Evolutionary conservation across 2,888 invertebrate species (phyloP), one percentile per base, ranked within the genome.

Genomic region (Gryllus longicercus): DNA sequence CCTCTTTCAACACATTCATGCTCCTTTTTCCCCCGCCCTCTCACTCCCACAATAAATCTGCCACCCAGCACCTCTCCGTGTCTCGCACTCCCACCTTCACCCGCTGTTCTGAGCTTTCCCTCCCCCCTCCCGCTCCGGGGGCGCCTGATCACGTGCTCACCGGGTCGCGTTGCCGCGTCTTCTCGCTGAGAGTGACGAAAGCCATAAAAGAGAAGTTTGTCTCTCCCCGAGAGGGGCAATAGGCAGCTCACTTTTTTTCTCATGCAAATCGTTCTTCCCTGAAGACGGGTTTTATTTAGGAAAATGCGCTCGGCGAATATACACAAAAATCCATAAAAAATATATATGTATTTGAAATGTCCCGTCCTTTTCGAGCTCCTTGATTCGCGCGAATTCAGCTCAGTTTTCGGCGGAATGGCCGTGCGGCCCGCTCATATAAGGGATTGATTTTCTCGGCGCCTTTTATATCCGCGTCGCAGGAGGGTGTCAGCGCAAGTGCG

Each of bases 241-340:
- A 63, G 63, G 63, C 63, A 5, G 16, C 63, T 63, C 63, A 63
- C 63, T 63, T 63, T 63, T 63, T 38, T 38, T 63, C 8, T 63
- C 63, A 63, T 63, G 63, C 63, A 63, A 63, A 63, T 63, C 63
- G 16, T 63, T n/a, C 63, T n/a, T n/a, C 63, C 63, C 63, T n/a
- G 16, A 63, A 14, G 63, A n/a, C 16, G n/a, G 16, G 63, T n/a
- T 63, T 63, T 63, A 63, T 63, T 63, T 63, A 11, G 63, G 63
- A n/a, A 63, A 63, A 63, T 18, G 14, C 63, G 63, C 63, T 18
- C 10, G 11, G 8, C 3, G 63, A 18, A n/a, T 63, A 63, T 14
- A 63, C 12, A 63, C 63, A 63, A n/a, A 63, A 63, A 63, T 14
- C 63, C 63, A 63, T 63, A 63, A 63, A 63, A 51, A 51, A 63